Evolutionary conservation across 2,113 vertebrate species (phyloP).

Genomic region (Varanus komodoensis): DNA sequence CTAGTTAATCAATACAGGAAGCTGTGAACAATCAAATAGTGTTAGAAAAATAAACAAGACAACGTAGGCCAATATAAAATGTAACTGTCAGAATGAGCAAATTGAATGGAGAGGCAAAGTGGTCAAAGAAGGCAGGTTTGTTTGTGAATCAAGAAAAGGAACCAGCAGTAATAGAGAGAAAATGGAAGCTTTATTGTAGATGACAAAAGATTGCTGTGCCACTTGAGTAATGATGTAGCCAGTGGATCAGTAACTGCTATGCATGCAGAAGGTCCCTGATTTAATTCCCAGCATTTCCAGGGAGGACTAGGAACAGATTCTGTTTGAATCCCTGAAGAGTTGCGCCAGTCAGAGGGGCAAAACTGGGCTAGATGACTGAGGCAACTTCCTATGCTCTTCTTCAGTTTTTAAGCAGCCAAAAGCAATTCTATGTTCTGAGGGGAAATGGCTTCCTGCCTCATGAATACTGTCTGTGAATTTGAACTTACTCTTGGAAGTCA

Average conservation of each 20-base stretch:
- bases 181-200: not conserved
- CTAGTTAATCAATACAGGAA: not conserved
- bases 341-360: too few species aligned
- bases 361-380: too few species aligned
- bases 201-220: not conserved
- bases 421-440: not conserved
- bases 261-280: too few species aligned
- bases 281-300: too few species aligned
- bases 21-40: not conserved
- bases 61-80: not conserved
- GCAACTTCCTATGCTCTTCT: too few species aligned
- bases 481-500: not conserved
- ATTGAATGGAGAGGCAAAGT: not conserved
- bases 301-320: too few species aligned
- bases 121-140: not conserved
- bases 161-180: not conserved
- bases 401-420: not conserved
- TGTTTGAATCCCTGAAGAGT: too few species aligned
- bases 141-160: not conserved
- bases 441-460: not conserved
- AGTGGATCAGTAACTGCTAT: not conserved
- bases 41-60: not conserved
- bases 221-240: not conserved
- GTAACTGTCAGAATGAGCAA: not conserved
- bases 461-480: not conserved